Base-by-base conservation (phyloP, 1,140 invertebrate genomes). In the Procambarus virginalis region DNA sequence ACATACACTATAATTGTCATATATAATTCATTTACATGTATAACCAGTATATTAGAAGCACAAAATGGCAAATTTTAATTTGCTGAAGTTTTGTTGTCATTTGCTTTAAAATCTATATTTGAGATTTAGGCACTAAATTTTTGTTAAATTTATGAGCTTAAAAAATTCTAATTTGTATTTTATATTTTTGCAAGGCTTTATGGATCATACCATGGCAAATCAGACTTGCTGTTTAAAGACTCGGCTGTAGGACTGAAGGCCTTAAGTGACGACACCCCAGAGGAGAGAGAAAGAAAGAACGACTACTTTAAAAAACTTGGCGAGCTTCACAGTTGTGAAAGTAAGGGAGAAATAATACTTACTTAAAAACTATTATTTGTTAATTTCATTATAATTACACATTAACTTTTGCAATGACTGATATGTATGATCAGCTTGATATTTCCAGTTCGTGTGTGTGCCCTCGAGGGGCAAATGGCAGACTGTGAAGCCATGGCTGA, bases 321-420 rank as follows among this genome's bases (percentile, higher is more conserved):
- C 46, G 87, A 89, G 78, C 45, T 89, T 80, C 87, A 89, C 82
- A 83, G 5, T 48, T 89, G 87, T 78, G 87, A 89, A 83, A 73
- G 87, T 89, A 48, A 73, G 70, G 20, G 3, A 60, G 6, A 22
- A 49, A 22, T 17, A 68, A 46, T 83, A 73, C 6, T 22, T 73
- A 48, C 49, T 14, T 73, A 83, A 20, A 68, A 46, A 49, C n/a
- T 46, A 17, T 64, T 64, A 83, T 73, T 14, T 20, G 48, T 73
- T 17, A 9, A 70, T 10, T 45, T 17, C 34, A 49, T 9, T 68
- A 68, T 83, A 46, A 22, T 73, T 73, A 17, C 60, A 64, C 12
- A 9, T 58, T 8, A 20, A 73, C 68, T 73, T 34, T 73, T 73
- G 22, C 22, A 34, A 22, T 34, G 6, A 22, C 10, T 2, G n/a